Base-by-base conservation (phyloP, 2,888 invertebrate genomes). In the Pinctada fucata region DNA sequence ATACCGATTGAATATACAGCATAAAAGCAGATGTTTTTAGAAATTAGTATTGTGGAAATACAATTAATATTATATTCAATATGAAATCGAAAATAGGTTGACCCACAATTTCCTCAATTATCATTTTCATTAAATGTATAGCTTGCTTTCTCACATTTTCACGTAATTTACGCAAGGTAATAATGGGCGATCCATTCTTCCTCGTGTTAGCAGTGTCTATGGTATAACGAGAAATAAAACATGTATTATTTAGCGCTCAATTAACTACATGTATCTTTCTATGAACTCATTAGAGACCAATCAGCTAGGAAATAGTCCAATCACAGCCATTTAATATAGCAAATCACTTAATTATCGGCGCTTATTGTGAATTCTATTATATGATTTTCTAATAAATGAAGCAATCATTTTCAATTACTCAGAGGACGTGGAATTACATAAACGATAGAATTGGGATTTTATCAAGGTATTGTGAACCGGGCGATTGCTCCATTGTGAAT, bases 381-480 rank as follows among this genome's bases (percentile, higher is more conserved):
- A 58, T 58, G 58, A 58, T 58, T 58, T 58, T 58, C 58, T 58
- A 58, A 58, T 58, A 58, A 58, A 58, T 58, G 58, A 58, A 58
- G 58, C 58, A 58, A 58, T 58, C 58, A 58, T 58, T 58, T 58
- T 58, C 58, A 58, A 58, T 58, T 58, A 58, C 58, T 58, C 58
- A 6, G 6, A 58, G 58, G 58, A 58, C 58, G 58, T 31, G 31
- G 31, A 31, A 31, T 31, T 31, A 31, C 31, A 31, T 58, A 58
- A 58, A 58, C 58, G 58, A 58, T 58, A 6, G 58, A 13, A 10
- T 58, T 6, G 58, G 58, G 58, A 58, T 58, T 58, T 58, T 10
- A 58, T 58, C 58, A 58, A 58, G 8, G 13, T 13, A 58, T 13
- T 13, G 13, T 58, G 58, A 6, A 13, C 58, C 1, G 31, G 31